phyloP scores from a whole-genome alignment of 2,888 invertebrate genomes.

The Sepiola atlantica region DNA sequence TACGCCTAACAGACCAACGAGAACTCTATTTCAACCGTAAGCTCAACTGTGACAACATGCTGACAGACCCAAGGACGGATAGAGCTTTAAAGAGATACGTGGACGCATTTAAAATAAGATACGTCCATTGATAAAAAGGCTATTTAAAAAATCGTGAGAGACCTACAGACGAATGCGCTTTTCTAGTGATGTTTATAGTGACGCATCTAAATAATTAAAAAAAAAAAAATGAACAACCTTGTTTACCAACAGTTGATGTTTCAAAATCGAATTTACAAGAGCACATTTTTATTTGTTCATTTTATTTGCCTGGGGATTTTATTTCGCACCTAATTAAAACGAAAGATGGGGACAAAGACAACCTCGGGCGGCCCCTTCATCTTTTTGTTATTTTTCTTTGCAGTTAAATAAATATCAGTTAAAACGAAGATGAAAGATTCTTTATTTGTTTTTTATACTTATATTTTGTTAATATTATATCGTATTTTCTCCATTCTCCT shows the following conservation, averaged over 20 bases:
- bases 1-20: no score
- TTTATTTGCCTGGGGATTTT: neutral
- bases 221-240: neutral
- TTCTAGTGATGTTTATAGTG: no score
- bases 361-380: neutral
- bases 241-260: neutral
- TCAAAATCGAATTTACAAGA: neutral
- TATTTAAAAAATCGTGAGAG: no score
- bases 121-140: no score
- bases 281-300: neutral
- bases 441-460: neutral
- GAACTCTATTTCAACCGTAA: no score
- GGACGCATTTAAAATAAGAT: no score
- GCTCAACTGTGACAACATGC: no score
- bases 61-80: no score
- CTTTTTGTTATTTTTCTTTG: no score
- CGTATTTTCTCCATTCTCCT: neutral
- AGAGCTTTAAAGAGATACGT: no score
- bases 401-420: neutral
- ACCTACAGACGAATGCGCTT: no score
- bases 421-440: neutral
- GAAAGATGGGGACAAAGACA: neutral
- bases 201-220: no score
- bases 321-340: slow-evolving; percentile 3
- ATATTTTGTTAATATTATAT: neutral